Conservation (phyloP, 2,797 vertebrate species). For the Tadarida brasiliensis region DNA sequence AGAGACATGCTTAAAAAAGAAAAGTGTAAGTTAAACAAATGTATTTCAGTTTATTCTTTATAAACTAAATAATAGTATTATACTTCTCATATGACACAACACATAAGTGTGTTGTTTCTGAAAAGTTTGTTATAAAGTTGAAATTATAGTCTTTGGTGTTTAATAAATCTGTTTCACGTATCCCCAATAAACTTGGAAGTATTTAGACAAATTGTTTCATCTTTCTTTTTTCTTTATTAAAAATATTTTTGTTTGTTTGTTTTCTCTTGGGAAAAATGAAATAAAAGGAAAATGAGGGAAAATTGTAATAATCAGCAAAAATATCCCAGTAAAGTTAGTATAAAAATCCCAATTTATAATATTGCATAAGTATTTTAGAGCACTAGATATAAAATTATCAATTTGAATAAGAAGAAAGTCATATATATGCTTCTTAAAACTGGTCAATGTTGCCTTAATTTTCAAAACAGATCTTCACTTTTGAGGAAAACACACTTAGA, state of each 20-base stretch:
- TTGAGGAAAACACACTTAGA: not conserved
- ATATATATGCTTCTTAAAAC: not conserved
- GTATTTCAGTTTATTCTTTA: not conserved
- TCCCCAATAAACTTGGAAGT: not conserved
- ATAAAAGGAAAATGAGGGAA: not conserved
- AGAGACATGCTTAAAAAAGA: constrained; percentile 7
- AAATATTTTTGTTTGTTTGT: not conserved
- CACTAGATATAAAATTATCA: not conserved
- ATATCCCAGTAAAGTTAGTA: not conserved
- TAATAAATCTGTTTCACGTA: not conserved
- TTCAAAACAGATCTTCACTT: constrained; percentile 22
- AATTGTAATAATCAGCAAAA: constrained; percentile 12
- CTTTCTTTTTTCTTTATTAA: not conserved
- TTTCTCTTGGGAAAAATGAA: not conserved
- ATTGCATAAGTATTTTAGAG: not conserved
- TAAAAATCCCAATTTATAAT: not conserved
- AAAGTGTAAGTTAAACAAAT: constrained; percentile 5
- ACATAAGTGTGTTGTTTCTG: not conserved
- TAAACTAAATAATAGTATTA: not conserved
- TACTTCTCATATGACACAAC: not conserved
- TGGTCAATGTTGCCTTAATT: not conserved
- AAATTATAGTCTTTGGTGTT: not conserved
- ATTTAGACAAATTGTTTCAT: not conserved
- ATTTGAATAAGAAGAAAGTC: not conserved
- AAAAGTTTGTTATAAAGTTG: not conserved